These are phyloP conservation scores for Bradypodion ventrale DNA, from an alignment of 2,797 vertebrate genomes.

Conservation along the genomic window DNA sequence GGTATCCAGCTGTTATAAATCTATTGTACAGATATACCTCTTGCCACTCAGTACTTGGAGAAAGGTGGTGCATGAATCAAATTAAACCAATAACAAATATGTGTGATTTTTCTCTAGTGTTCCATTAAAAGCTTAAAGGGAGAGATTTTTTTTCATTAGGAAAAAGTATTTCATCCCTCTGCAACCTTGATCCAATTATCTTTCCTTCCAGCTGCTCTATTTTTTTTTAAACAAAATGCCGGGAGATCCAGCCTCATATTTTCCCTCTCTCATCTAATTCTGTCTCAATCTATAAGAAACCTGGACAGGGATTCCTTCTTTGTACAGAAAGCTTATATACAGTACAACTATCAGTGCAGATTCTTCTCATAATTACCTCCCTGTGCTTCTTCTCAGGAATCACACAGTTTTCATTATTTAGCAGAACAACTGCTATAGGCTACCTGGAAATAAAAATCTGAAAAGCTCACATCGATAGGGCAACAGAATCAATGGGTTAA, in stretches of 20 bases:
- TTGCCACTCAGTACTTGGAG: too few relatives aligned
- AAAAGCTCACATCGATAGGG: background rate
- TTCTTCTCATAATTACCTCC: background rate
- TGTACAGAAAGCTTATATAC: background rate
- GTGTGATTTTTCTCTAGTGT: too few relatives aligned
- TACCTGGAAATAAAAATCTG: constrained; percentile 5
- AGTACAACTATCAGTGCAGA: background rate
- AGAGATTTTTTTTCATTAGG: too few relatives aligned
- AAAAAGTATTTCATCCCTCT: too few relatives aligned
- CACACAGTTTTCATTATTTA: background rate
- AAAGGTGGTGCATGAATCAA: too few relatives aligned
- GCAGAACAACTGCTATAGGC: background rate
- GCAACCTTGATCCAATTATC: background rate
- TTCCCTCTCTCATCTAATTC: background rate
- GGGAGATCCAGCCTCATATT: background rate
- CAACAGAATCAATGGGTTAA: constrained; percentile 12
- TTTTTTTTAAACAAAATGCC: background rate
- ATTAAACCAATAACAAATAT: too few relatives aligned
- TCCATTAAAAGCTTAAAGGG: too few relatives aligned
- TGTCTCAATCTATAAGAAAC: background rate
- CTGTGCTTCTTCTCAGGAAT: background rate
- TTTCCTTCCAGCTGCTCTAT: background rate
- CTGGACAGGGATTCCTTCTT: background rate
- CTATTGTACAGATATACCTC: too few relatives aligned
- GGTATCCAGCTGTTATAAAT: too few relatives aligned